Evolutionary conservation across 2,113 vertebrate species (phyloP), one percentile per base, ranked within the genome.

Genomic region (Hypomesus transpacificus): DNA sequence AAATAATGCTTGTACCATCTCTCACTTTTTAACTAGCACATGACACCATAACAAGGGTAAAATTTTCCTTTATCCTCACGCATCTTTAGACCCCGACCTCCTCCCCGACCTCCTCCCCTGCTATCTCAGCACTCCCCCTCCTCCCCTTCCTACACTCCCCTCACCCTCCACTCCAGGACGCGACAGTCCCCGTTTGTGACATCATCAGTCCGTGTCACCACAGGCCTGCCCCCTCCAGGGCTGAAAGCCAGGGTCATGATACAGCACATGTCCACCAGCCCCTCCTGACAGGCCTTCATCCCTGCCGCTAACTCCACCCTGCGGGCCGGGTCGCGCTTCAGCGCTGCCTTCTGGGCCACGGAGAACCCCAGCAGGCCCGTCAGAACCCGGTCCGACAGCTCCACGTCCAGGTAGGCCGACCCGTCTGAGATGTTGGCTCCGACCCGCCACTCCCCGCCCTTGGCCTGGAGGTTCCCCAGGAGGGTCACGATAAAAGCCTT

Each of bases 401-500:
- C 90, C 77, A 95, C 95, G 65, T 99, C 95, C 74, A 98, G 81
- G 81, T 97, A 98, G 17, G 88, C 94, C 0, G 93, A 95, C 13
- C 96, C 96, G 20, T 98, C 97, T 16, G 96, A 97, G 86, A 99
- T 89, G 71, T 95, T 95, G 56, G 93, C 95, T 20, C 82, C 88
- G 68, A 99, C 65, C 72, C 86, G 80, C 96, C 96, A 98, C 24
- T 75, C 71, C 0, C 94, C 94, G 51, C 84, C 87, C 66, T 14
- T 92, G 83, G 83, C 92, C 77, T 87, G 92, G n/a, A 99, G 92
- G 80, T 92, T 99, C 78, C 95, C 94, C 67, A 92, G 83, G 6
- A 99, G 93, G n/a, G 97, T 99, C 66, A 99, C 95, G 73, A 99
- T 95, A 87, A 99, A 99, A 72, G 95, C 94, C 85, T 96, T 98